These are phyloP conservation scores for Pherbina coryleti DNA, from an alignment of 2,888 invertebrate species.

Conservation along the genomic window DNA sequence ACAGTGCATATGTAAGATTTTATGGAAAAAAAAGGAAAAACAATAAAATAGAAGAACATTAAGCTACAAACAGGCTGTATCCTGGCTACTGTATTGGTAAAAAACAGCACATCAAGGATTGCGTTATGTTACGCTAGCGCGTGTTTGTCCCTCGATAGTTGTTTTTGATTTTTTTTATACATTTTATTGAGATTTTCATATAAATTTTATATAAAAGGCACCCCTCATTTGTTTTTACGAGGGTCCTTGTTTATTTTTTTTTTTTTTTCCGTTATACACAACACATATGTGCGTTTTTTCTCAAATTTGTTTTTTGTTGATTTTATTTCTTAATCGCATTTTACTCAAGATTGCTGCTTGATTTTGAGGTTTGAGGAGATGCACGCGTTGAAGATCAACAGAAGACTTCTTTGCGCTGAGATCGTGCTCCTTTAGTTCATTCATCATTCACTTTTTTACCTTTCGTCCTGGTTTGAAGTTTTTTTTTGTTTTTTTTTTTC, in stretches of 20 bases:
- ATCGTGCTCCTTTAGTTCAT: too few relatives aligned
- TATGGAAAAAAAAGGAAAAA: too few relatives aligned
- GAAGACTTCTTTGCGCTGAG: background rate
- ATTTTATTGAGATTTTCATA: constrained; percentile 26
- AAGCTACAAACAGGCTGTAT: too few relatives aligned
- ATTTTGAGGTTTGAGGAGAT: constrained; percentile 29
- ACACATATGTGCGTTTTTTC: too few relatives aligned
- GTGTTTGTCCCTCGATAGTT: background rate
- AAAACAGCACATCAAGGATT: too few relatives aligned
- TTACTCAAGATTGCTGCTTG: constrained; percentile 2
- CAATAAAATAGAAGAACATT: too few relatives aligned
- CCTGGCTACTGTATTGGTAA: too few relatives aligned
- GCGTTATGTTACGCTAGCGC: background rate
- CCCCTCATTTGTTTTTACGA: constrained; percentile 6
- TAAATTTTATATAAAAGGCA: constrained; percentile 35
- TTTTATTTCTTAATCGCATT: background rate
- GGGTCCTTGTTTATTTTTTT: background rate
- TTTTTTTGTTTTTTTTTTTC: too few relatives aligned
- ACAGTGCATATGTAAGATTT: too few relatives aligned
- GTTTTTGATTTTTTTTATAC: background rate
- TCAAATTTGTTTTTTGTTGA: too few relatives aligned
- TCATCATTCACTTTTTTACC: too few relatives aligned
- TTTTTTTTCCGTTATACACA: background rate
- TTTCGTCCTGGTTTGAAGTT: too few relatives aligned
- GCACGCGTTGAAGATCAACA: constrained; percentile 27